These are phyloP conservation scores for Acanthosepion esculentum DNA, from an alignment of 2,888 invertebrate species.

Conservation along the genomic window DNA sequence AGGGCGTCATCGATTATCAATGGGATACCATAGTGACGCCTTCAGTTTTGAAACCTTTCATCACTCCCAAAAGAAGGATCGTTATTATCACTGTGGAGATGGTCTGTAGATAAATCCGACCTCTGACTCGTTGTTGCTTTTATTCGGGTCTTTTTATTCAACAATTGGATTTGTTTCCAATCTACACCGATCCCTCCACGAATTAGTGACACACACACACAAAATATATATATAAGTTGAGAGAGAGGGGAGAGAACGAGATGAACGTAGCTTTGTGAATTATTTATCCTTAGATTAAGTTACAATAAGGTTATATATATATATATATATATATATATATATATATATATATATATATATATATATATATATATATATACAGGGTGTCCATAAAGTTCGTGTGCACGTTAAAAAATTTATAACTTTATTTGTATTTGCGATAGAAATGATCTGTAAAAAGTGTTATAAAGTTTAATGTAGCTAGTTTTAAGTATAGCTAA, in stretches of 20 bases:
- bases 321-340: not conserved
- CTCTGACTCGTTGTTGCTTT: not conserved
- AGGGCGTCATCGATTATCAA: not conserved
- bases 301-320: not conserved
- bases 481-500: no score
- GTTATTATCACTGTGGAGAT: not conserved
- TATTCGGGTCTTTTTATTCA: not conserved
- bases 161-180: not conserved
- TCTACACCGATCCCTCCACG: no score
- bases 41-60: not conserved
- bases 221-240: not conserved
- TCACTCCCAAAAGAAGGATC: not conserved
- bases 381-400: no score
- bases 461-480: no score
- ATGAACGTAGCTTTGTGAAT: no score
- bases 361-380: not conserved
- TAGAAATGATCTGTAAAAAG: no score
- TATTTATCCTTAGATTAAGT: no score
- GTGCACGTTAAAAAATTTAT: no score
- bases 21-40: slow-evolving; percentile 1
- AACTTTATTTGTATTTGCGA: no score
- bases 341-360: not conserved
- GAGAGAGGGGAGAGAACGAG: no score
- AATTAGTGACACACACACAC: no score
- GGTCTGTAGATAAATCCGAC: not conserved